Evolutionary conservation across 2,797 vertebrate species (phyloP).

Genomic region (Scomberomorus guttatus): DNA sequence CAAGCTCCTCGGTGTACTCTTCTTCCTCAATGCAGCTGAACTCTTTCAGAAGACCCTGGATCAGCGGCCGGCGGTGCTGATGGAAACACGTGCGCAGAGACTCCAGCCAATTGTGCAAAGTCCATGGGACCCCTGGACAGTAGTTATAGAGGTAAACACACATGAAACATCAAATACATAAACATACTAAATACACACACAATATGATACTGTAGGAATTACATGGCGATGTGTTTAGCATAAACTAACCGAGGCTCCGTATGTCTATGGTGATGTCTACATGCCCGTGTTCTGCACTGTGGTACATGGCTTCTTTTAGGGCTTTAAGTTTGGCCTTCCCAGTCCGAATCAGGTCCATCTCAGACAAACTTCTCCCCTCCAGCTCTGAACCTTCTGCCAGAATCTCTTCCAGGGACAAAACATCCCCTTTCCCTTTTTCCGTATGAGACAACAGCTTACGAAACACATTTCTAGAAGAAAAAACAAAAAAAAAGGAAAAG

Average conservation of each 20-base stretch:
- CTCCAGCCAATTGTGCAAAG: slow-evolving; percentile 95
- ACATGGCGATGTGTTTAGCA: not conserved
- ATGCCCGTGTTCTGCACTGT: slow-evolving; percentile 96
- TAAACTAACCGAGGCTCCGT: slow-evolving; percentile 92
- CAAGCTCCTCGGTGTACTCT: slow-evolving; percentile 95
- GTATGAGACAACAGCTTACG: slow-evolving; percentile 95
- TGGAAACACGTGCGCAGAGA: slow-evolving; percentile 95
- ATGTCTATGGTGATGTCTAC: slow-evolving; percentile 98
- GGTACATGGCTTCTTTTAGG: slow-evolving; percentile 98
- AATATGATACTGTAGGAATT: not conserved
- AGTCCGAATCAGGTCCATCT: slow-evolving; percentile 90
- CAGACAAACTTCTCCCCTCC: slow-evolving; percentile 88
- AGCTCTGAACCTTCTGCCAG: slow-evolving; percentile 94
- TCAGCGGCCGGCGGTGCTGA: slow-evolving; percentile 94
- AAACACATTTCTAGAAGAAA: slow-evolving; percentile 92
- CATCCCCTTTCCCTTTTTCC: slow-evolving; percentile 94
- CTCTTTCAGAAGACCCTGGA: slow-evolving; percentile 96
- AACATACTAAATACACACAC: not conserved
- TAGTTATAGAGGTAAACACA: not conserved
- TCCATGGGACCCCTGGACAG: slow-evolving; percentile 93
- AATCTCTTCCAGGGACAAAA: slow-evolving; percentile 98
- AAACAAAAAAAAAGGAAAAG: not conserved
- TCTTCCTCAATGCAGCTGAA: slow-evolving; percentile 98
- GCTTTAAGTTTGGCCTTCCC: slow-evolving; percentile 97
- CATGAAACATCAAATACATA: not conserved